Conservation (phyloP, 2,113 vertebrate genomes). For the Cavia porcellus region DNA sequence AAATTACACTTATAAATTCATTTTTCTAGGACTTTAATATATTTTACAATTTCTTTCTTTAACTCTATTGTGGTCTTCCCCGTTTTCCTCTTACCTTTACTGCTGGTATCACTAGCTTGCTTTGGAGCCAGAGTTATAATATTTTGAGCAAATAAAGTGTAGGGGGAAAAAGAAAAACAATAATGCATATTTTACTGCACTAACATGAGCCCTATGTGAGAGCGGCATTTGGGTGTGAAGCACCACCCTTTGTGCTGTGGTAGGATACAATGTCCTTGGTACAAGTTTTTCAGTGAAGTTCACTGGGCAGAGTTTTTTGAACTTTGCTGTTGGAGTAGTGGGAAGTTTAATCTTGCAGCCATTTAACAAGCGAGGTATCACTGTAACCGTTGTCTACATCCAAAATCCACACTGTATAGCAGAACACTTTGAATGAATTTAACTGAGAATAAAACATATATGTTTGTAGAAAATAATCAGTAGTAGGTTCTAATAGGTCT, state of each 20-base stretch:
- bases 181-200: not conserved
- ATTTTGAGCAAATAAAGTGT: not conserved
- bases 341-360: not conserved
- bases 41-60: not conserved
- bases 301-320: not conserved
- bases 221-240: not conserved
- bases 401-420: not conserved
- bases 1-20: not conserved
- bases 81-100: not conserved
- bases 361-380: not conserved
- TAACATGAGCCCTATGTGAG: not conserved
- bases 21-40: not conserved
- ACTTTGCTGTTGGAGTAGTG: not conserved
- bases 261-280: not conserved
- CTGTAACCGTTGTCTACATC: not conserved
- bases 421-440: not conserved
- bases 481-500: not conserved
- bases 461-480: not conserved
- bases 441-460: constrained; percentile 49
- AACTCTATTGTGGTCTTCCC: not conserved
- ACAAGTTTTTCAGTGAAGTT: not conserved
- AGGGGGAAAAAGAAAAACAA: not conserved
- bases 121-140: not conserved
- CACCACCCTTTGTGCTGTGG: not conserved
- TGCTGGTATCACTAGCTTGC: not conserved